A percentile compares a stretch with the other conserved stretches of the same genome.
phyloP scores from a whole-genome alignment of 2,888 invertebrate species.

The Quadroppia sp. region DNA sequence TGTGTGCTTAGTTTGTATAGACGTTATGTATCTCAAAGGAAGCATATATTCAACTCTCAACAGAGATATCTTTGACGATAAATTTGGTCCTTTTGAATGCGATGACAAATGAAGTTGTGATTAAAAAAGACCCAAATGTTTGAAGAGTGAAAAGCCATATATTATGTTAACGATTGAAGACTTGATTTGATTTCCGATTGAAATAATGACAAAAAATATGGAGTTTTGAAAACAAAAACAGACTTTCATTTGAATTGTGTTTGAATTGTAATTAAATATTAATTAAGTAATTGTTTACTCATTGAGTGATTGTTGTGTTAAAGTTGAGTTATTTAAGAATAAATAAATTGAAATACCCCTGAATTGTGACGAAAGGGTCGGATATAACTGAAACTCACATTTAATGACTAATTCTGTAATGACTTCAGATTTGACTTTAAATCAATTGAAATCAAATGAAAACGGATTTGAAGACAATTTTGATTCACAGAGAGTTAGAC shows the following conservation, averaged over 20 bases:
- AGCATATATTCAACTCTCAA: no score
- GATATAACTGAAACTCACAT: not conserved
- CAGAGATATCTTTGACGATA: no score
- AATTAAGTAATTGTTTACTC: not conserved
- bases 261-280: not conserved
- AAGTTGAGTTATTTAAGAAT: no score
- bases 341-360: not conserved
- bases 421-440: constrained; percentile 31
- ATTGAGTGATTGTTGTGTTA: not conserved
- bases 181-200: constrained; percentile 18
- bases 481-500: not conserved
- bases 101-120: no score
- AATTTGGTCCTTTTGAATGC: no score
- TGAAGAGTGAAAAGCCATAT: not conserved
- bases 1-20: no score
- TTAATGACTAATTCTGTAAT: constrained; percentile 32
- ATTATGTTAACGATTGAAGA: not conserved
- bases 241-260: constrained; percentile 3
- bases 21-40: no score
- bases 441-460: constrained; percentile 6
- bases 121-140: not conserved
- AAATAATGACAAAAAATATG: constrained; percentile 17
- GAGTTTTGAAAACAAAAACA: constrained; percentile 37
- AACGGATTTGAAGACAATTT: not conserved
- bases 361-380: not conserved